phyloP scores from a whole-genome alignment of 2,113 vertebrate species.

The Entelurus aequoreus region DNA sequence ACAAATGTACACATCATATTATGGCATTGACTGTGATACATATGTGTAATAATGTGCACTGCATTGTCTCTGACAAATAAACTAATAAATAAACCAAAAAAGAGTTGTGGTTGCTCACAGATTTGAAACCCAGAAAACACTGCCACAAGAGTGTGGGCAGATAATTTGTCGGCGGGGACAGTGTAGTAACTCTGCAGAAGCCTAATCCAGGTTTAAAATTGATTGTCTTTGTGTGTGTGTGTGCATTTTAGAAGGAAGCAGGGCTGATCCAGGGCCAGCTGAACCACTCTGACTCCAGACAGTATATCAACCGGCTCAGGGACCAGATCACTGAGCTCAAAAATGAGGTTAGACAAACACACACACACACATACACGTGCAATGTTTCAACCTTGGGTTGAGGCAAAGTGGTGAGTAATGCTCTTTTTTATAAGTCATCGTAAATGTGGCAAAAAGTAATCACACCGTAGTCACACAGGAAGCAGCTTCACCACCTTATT shows the following conservation, averaged over 20 bases:
- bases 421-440: not conserved
- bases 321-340: conserved; percentile 91
- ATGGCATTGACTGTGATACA: no score
- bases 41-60: no score
- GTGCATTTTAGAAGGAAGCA: conserved; percentile 79
- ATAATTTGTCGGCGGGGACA: no score
- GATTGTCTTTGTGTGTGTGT: conserved; percentile 9
- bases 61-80: no score
- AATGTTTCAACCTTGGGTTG: not conserved
- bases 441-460: not conserved
- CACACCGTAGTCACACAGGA: conserved; percentile 2
- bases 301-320: conserved; percentile 87
- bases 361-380: not conserved
- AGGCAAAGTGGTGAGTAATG: not conserved
- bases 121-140: no score
- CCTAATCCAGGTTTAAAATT: no score
- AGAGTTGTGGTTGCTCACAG: no score
- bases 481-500: not conserved
- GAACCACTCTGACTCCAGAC: conserved; percentile 89
- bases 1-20: no score
- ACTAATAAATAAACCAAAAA: no score
- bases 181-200: no score
- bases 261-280: conserved; percentile 89
- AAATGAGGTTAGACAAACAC: conserved; percentile 75
- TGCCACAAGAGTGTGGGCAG: no score